phyloP scores from a whole-genome alignment of 2,113 vertebrate species.

The Clarias macrocephalus region DNA sequence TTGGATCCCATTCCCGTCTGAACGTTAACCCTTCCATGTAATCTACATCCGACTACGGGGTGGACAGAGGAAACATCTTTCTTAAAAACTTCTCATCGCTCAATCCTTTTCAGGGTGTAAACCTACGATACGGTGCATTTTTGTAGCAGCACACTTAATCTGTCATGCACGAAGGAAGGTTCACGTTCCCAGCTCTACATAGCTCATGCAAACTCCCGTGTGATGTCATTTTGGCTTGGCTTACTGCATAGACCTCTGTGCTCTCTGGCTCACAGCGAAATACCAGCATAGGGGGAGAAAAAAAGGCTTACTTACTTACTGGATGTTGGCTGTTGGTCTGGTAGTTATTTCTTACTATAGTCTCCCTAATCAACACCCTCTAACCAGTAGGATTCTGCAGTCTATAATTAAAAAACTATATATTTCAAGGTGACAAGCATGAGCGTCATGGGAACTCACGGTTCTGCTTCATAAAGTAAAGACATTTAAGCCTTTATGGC shows the following conservation, averaged over 20 bases:
- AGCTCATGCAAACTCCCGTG: conserved; percentile 6
- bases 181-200: not conserved
- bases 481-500: not conserved
- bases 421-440: not conserved
- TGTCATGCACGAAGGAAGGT: conserved; percentile 18
- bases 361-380: not conserved
- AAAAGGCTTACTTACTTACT: not conserved
- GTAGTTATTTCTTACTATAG: not conserved
- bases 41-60: not conserved
- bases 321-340: not conserved
- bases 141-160: conserved; percentile 31
- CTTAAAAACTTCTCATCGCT: conserved; percentile 1
- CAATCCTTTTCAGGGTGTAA: not conserved
- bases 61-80: not conserved
- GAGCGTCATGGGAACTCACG: no score
- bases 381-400: not conserved
- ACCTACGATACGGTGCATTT: not conserved
- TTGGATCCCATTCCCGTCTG: conserved; percentile 9
- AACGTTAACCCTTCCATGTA: conserved; percentile 30
- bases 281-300: not conserved
- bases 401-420: not conserved
- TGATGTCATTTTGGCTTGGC: conserved; percentile 17
- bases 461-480: not conserved
- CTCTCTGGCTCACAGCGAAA: not conserved
- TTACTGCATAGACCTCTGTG: not conserved